Evolutionary conservation across 1,140 invertebrate genomes (phyloP).

Genomic region (Leguminivora glycinivorella): DNA sequence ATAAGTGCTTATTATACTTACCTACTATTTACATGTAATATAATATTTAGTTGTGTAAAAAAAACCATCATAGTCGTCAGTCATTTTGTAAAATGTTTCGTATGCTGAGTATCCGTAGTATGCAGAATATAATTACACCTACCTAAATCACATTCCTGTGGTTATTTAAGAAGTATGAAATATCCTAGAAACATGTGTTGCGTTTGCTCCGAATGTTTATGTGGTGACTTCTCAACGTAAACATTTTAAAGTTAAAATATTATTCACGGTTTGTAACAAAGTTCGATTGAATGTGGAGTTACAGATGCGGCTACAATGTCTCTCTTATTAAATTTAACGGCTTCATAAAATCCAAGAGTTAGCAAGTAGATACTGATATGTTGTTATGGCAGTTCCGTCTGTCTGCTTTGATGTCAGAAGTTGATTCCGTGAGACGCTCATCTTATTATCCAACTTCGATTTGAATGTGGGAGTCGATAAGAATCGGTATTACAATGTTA

Average conservation of each 20-base stretch:
- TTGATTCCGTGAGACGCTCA: background rate
- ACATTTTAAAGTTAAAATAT: conserved; percentile 24
- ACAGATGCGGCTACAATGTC: conserved; percentile 10
- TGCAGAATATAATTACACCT: too few species aligned
- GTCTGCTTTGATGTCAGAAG: conserved; percentile 9
- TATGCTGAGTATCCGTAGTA: too few species aligned
- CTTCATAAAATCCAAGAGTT: conserved; percentile 26
- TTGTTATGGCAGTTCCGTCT: conserved; percentile 17
- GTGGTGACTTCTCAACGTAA: conserved; percentile 14
- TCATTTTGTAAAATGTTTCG: too few species aligned
- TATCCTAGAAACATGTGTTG: conserved; percentile 23
- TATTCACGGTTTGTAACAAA: conserved; percentile 16
- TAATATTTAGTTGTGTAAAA: too few species aligned
- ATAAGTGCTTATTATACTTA: background rate
- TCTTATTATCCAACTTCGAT: background rate
- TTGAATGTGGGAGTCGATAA: background rate
- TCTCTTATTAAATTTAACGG: conserved; percentile 25
- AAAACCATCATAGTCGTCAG: too few species aligned
- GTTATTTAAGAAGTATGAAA: conserved; percentile 18
- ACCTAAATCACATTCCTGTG: background rate
- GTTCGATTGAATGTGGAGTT: conserved; percentile 15
- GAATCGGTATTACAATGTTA: background rate
- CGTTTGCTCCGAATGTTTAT: conserved; percentile 22
- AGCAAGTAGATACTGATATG: conserved; percentile 19
- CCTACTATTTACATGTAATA: too few species aligned